phyloP scores from a whole-genome alignment of 2,113 vertebrate genomes.

The Piaya cayana region DNA sequence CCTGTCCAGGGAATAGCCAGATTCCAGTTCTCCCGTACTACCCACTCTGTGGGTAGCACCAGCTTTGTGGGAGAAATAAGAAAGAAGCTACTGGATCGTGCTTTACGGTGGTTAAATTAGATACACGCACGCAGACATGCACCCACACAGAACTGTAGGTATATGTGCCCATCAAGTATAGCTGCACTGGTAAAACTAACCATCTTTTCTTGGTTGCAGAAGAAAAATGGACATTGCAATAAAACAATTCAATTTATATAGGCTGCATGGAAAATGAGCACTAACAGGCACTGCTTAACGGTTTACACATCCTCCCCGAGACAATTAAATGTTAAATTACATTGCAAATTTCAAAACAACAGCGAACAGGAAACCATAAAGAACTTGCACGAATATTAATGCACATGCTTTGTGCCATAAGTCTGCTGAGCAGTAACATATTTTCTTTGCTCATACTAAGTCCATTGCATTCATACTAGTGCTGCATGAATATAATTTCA shows the following conservation, averaged over 20 bases:
- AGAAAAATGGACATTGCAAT: not conserved
- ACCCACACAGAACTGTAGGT: not conserved
- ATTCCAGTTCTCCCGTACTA: not conserved
- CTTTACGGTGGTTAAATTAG: not conserved
- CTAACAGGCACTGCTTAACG: rapidly evolving
- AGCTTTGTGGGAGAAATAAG: not conserved
- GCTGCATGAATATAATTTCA: rapidly evolving
- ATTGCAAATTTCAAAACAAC: not conserved
- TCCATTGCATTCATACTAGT: not conserved
- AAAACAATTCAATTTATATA: not conserved
- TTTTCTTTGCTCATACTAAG: not conserved
- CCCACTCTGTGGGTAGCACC: not conserved
- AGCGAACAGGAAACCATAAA: not conserved
- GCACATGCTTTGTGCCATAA: not conserved
- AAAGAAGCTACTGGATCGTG: not conserved
- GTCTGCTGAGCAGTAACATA: rapidly evolving
- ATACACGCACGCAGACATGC: rapidly evolving
- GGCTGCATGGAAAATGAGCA: not conserved
- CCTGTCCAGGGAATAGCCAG: not conserved
- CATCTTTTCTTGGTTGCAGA: not conserved
- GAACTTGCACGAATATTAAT: not conserved
- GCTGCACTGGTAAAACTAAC: not conserved
- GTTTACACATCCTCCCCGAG: not conserved
- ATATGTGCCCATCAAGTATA: not conserved
- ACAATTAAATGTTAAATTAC: not conserved